phyloP scores from a whole-genome alignment of 1,140 invertebrate genomes.

The Chrysopa pallens region DNA sequence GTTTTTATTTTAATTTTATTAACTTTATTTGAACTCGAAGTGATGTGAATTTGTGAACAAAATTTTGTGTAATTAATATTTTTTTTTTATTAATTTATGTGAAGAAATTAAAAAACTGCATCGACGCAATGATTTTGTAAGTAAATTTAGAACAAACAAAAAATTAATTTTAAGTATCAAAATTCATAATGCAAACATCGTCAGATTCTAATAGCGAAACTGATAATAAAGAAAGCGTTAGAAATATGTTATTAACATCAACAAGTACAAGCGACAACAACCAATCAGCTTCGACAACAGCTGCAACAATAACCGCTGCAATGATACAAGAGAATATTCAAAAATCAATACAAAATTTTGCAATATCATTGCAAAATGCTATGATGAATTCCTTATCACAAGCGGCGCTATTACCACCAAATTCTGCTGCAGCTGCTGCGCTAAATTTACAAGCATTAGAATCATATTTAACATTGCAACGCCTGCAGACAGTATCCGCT shows the following conservation, averaged over 20 bases:
- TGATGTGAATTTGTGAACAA: too few relatives aligned
- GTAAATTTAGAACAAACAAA: too few relatives aligned
- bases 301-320: conserved; percentile 19
- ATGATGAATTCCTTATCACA: conserved; percentile 58
- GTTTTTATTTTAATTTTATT: too few relatives aligned
- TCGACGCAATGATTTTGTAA: too few relatives aligned
- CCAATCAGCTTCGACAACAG: not conserved
- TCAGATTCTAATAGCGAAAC: conserved; percentile 3
- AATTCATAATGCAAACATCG: not conserved
- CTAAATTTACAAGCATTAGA: conserved; percentile 65
- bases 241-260: conserved; percentile 2
- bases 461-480: conserved; percentile 62
- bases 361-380: conserved; percentile 55
- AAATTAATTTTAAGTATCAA: too few relatives aligned
- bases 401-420: conserved; percentile 52
- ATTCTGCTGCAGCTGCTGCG: conserved; percentile 58
- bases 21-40: too few relatives aligned
- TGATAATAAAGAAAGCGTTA: conserved; percentile 3
- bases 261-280: conserved; percentile 15
- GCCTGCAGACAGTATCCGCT: conserved; percentile 29
- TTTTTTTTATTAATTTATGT: too few relatives aligned
- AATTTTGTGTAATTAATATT: too few relatives aligned
- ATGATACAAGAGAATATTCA: conserved; percentile 32
- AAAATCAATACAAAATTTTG: conserved; percentile 40
- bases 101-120: too few relatives aligned